These are phyloP conservation scores for Armadillidium nasatum DNA, from an alignment of 1,140 invertebrate genomes.

Conservation along the genomic window DNA sequence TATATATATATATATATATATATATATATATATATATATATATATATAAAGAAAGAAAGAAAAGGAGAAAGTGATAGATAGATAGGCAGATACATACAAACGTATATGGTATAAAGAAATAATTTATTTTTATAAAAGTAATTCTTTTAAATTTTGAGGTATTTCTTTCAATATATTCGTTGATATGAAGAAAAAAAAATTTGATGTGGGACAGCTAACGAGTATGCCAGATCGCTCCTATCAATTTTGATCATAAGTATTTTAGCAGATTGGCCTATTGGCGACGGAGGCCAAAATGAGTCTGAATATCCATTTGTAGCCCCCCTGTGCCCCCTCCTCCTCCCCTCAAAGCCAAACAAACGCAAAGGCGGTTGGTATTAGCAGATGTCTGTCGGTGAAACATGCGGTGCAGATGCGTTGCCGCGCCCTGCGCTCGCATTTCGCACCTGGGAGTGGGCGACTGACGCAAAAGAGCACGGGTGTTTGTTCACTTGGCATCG, in stretches of 20 bases:
- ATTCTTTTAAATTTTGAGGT: too few relatives aligned
- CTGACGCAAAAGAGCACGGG: not conserved
- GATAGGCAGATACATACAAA: too few relatives aligned
- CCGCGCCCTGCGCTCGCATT: not conserved
- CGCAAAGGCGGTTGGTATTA: conserved; percentile 1
- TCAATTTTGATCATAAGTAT: not conserved
- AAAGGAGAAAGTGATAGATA: too few relatives aligned
- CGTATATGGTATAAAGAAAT: too few relatives aligned
- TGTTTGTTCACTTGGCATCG: not conserved
- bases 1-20: too few relatives aligned
- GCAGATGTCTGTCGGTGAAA: conserved; percentile 8
- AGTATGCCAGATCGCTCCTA: too few relatives aligned
- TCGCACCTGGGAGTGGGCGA: conserved; percentile 2
- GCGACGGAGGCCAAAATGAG: not conserved
- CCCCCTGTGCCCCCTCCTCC: not conserved
- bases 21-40: too few relatives aligned
- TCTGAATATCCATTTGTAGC: not conserved
- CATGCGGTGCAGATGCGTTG: conserved; percentile 1
- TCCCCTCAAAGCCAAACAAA: conserved; percentile 7
- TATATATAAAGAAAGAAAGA: too few relatives aligned
- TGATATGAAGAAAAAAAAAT: too few relatives aligned
- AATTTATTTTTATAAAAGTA: too few relatives aligned
- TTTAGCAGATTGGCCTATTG: conserved; percentile 1
- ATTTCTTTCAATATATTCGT: too few relatives aligned
- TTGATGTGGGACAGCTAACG: too few relatives aligned